Percentiles rank a stretch among this genome's conserved stretches.
Evolutionary conservation across 2,797 vertebrate species (phyloP).

Genomic region (Microctenopoma stevenorrisi): DNA sequence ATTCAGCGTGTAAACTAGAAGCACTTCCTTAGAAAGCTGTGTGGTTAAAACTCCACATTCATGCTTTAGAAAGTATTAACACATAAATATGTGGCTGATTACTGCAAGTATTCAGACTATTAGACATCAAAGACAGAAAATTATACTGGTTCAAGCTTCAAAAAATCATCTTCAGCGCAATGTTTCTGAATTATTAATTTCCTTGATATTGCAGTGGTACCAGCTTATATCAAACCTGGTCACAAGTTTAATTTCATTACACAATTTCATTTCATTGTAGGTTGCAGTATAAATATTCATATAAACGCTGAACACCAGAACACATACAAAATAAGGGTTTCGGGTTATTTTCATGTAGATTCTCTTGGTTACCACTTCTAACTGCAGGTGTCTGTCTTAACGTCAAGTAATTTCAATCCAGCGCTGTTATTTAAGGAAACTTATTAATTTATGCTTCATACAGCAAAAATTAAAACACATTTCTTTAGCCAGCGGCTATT

Average conservation of each 20-base stretch:
- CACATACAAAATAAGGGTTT: too few relatives aligned
- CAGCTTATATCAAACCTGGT: slow-evolving; percentile 49
- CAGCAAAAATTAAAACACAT: background rate
- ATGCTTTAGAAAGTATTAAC: slow-evolving; percentile 18
- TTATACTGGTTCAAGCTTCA: background rate
- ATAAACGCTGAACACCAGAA: too few relatives aligned
- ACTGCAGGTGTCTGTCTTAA: too few relatives aligned
- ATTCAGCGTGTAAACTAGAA: slow-evolving; percentile 19
- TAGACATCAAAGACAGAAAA: slow-evolving; percentile 11
- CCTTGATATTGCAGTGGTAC: slow-evolving; percentile 4
- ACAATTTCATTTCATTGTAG: background rate
- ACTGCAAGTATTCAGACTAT: slow-evolving; percentile 25
- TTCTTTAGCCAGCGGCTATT: background rate
- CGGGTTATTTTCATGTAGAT: too few relatives aligned
- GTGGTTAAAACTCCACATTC: slow-evolving; percentile 20
- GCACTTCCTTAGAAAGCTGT: slow-evolving; percentile 21
- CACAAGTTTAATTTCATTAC: slow-evolving; percentile 46
- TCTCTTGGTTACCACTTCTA: too few relatives aligned
- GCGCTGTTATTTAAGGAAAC: too few relatives aligned
- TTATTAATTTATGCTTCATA: background rate
- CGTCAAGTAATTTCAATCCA: too few relatives aligned
- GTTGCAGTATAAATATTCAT: background rate
- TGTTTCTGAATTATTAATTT: slow-evolving; percentile 5
- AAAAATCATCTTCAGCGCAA: background rate
- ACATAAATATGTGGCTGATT: slow-evolving; percentile 44